Conservation (phyloP, 2,888 invertebrate genomes). For the Icerya purchasi region DNA sequence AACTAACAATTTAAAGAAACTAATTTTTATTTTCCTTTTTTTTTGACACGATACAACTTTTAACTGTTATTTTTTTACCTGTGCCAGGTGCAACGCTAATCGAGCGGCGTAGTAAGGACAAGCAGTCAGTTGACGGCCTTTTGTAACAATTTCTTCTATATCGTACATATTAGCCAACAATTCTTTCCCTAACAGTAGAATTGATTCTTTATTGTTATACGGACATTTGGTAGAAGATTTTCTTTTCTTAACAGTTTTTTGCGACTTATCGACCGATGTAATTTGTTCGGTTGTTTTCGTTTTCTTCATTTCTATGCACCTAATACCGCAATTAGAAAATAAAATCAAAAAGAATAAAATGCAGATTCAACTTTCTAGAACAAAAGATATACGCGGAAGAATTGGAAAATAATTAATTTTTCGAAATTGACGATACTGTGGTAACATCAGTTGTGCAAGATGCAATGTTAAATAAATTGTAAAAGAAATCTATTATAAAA, state of each 20-base stretch:
- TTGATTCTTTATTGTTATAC: conserved; percentile 38
- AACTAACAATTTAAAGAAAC: no score
- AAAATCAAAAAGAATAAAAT: conserved; percentile 1
- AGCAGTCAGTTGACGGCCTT: conserved; percentile 45
- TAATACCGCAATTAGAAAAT: conserved; percentile 21
- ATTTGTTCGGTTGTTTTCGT: conserved; percentile 35
- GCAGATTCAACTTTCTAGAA: no score
- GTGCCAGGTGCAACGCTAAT: conserved; percentile 57
- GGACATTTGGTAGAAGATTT: conserved; percentile 41
- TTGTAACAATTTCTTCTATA: conserved; percentile 60
- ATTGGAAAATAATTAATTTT: no score
- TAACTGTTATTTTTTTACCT: conserved; percentile 27
- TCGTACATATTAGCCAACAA: conserved; percentile 52
- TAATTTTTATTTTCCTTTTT: no score
- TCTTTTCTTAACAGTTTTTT: conserved; percentile 32
- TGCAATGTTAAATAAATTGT: no score
- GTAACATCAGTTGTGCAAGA: no score
- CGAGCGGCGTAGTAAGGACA: conserved; percentile 90
- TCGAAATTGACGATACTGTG: no score
- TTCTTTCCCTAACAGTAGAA: conserved; percentile 40
- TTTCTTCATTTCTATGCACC: conserved; percentile 60
- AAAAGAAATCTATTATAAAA: no score
- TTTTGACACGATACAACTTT: not conserved
- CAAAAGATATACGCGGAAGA: no score
- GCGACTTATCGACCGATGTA: conserved; percentile 34